These are phyloP conservation scores for Ormia ochracea DNA, from an alignment of 2,888 invertebrate species.

Conservation along the genomic window DNA sequence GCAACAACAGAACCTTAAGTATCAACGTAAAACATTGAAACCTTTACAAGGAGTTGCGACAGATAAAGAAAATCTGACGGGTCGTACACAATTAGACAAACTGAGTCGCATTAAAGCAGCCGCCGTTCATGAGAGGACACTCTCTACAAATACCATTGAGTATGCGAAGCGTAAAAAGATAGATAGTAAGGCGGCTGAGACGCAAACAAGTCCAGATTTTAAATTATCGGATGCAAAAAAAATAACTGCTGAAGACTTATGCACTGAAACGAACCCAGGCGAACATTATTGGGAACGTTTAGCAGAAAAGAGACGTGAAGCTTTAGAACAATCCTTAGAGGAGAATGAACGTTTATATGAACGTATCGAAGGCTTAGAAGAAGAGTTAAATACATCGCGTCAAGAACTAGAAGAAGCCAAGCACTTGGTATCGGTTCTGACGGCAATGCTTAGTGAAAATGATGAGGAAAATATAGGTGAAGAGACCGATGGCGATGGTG, in stretches of 20 bases:
- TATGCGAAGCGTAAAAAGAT: constrained; percentile 77
- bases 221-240: constrained; percentile 66
- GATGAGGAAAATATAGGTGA: constrained; percentile 75
- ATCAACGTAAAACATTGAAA: constrained; percentile 83
- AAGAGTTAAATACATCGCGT: constrained; percentile 82
- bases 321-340: constrained; percentile 83
- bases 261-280: constrained; percentile 82
- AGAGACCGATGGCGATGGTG: constrained; percentile 44
- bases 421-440: constrained; percentile 85
- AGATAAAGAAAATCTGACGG: constrained; percentile 87
- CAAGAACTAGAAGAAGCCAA: constrained; percentile 87
- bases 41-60: constrained; percentile 83
- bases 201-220: constrained; percentile 76
- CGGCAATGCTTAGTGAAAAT: constrained; percentile 82
- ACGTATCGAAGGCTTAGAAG: constrained; percentile 76
- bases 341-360: constrained; percentile 83
- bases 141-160: constrained; percentile 68
- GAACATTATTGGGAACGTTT: constrained; percentile 86
- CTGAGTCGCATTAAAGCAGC: constrained; percentile 79
- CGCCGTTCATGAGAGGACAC: constrained; percentile 68
- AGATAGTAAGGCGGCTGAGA: constrained; percentile 71
- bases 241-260: constrained; percentile 83
- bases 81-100: constrained; percentile 80
- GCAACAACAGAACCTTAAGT: constrained; percentile 80
- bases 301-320: constrained; percentile 85